Conservation (phyloP, 1,140 invertebrate species). For the Brachystomella parvula region DNA sequence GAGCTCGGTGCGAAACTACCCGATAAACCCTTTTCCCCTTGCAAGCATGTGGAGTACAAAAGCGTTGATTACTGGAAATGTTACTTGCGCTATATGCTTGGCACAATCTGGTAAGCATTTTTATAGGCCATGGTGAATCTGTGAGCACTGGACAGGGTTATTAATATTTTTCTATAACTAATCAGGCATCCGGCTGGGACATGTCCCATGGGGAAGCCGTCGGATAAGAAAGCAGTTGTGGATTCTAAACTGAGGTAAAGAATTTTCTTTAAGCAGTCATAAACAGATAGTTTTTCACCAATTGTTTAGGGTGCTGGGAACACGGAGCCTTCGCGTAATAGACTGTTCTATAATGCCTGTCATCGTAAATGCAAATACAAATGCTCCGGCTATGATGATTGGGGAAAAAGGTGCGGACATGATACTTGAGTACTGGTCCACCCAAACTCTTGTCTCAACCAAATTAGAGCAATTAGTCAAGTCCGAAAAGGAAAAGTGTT, state of each 20-base stretch:
- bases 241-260: conserved; percentile 43
- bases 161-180: too few species aligned
- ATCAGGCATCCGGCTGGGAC: conserved; percentile 19
- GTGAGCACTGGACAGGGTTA: too few species aligned
- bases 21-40: conserved; percentile 55
- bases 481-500: too few species aligned
- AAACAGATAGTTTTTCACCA: background rate
- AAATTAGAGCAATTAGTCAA: too few species aligned
- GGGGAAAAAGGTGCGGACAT: conserved; percentile 71
- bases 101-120: conserved; percentile 49
- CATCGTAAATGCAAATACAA: conserved; percentile 50
- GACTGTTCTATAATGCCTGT: conserved; percentile 46
- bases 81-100: conserved; percentile 69
- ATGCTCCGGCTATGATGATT: conserved; percentile 60
- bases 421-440: conserved; percentile 61
- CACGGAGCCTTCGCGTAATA: conserved; percentile 41
- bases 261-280: background rate
- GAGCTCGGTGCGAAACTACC: conserved; percentile 6
- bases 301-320: conserved; percentile 39
- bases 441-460: too few species aligned
- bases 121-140: too few species aligned
- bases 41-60: conserved; percentile 59
- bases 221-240: conserved; percentile 48
- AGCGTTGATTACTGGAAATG: conserved; percentile 77
- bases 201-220: conserved; percentile 24